Base-by-base conservation (phyloP, 1,140 invertebrate genomes). In the Drosophila sp. region DNA sequence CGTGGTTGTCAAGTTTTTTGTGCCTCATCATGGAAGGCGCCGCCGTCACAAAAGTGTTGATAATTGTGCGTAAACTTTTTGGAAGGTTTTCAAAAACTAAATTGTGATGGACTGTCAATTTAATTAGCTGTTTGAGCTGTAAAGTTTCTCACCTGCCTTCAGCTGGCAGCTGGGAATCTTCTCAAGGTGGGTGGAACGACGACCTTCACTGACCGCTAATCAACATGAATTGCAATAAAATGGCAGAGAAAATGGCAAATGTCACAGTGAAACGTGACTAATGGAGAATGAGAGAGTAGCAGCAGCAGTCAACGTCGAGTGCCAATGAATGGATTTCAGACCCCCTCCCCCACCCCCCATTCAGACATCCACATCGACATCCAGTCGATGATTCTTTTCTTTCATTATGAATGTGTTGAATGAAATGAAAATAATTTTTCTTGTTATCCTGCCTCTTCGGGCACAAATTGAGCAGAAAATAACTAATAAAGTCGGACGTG, bases 371-470 rank as follows among this genome's bases (percentile, higher is more conserved):
- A 47, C 44, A 47, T 50, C 44, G 23, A 50, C 44, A 50, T 50
- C 25, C 44, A 50, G 23, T 25, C 44, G 44, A 50, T 50, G 44
- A 50, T 61, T 40, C 33, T 38, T 66, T 55, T 56, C 35, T 56
- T 60, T 60, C 84, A 80, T 80, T 75, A 74, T 84, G 80, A 80
- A 84, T 85, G 84, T 80, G 84, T 89, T 84, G 84, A 87, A 89
- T 87, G 84, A 89, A 90, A 85, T 84, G 89, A 90, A 90, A 90
- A 90, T 90, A 90, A 90, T 90, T 90, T 90, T 84, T 89, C 89
- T 90, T 90, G 89, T 90, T 90, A 90, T 90, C 89, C 89, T 90
- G 83, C 75, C 87, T 81, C 74, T 70, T 62, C 66, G 44, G 66
- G 58, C 82, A 82, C 83, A 90, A 90, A 90, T 90, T 90, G 89